phyloP scores from a whole-genome alignment of 1,140 invertebrate species.

The Brachionus calyciflorus region DNA sequence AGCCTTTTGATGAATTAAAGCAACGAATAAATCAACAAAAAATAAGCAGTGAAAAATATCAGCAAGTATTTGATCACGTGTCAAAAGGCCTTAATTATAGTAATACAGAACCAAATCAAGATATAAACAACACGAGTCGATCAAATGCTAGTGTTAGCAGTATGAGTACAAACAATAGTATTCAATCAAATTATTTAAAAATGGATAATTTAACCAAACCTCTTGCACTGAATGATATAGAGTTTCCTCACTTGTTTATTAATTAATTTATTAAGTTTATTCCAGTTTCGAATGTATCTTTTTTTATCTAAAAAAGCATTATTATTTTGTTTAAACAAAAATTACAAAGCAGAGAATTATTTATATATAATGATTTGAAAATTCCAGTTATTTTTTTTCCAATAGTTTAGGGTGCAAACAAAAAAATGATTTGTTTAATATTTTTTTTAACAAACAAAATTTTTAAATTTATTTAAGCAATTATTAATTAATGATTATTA shows the following conservation, averaged over 20 bases:
- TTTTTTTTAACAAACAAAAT: no score
- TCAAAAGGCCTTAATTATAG: not conserved
- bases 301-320: not conserved
- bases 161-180: conserved; percentile 7
- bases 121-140: not conserved
- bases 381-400: no score
- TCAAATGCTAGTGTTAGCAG: not conserved
- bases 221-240: conserved; percentile 19
- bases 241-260: conserved; percentile 35
- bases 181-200: not conserved
- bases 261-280: conserved; percentile 9
- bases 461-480: no score
- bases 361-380: no score
- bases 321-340: not conserved
- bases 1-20: conserved; percentile 24
- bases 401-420: no score
- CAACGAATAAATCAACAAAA: conserved; percentile 15
- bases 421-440: no score
- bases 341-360: no score
- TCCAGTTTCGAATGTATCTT: not conserved
- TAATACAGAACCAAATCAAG: not conserved
- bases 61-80: conserved; percentile 25
- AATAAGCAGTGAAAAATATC: conserved; percentile 30
- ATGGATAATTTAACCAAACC: not conserved
- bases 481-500: no score